Conservation (phyloP, 2,113 vertebrate species). For the Rissa tridactyla region DNA sequence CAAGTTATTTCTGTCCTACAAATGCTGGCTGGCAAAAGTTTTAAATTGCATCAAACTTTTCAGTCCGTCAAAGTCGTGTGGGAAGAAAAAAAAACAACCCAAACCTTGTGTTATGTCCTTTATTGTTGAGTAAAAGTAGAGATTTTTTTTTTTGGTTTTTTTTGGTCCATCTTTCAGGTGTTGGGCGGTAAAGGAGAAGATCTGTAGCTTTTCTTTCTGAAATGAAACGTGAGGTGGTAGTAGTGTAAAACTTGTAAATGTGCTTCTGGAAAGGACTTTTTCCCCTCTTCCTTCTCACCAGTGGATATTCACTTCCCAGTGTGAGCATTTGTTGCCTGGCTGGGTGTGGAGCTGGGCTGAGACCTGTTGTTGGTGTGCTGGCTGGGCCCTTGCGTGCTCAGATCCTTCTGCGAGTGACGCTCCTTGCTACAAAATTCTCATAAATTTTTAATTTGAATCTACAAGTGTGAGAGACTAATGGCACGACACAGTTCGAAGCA, state of each 20-base stretch:
- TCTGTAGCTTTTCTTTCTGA: background rate
- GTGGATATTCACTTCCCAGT: rapidly evolving
- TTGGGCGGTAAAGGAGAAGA: background rate
- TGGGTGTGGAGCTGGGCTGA: background rate
- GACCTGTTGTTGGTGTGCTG: background rate
- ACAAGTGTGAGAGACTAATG: background rate
- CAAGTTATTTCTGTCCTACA: background rate
- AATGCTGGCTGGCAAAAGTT: background rate
- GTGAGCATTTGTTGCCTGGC: background rate
- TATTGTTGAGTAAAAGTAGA: background rate
- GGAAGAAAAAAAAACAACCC: background rate
- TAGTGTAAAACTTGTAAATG: background rate
- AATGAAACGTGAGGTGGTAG: background rate
- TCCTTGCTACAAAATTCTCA: background rate
- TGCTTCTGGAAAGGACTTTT: background rate
- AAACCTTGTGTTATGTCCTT: background rate
- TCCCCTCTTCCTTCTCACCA: rapidly evolving
- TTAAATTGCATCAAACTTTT: background rate
- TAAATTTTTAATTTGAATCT: background rate
- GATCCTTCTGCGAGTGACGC: background rate
- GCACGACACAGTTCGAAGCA: background rate
- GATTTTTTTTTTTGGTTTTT: too few species aligned
- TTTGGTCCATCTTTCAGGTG: rapidly evolving
- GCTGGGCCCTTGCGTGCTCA: rapidly evolving
- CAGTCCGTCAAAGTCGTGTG: rapidly evolving